A percentile compares a stretch with the other conserved stretches of the same genome.
Evolutionary conservation across 2,113 vertebrate genomes (phyloP).

Genomic region (Gnathonemus longibarbis): DNA sequence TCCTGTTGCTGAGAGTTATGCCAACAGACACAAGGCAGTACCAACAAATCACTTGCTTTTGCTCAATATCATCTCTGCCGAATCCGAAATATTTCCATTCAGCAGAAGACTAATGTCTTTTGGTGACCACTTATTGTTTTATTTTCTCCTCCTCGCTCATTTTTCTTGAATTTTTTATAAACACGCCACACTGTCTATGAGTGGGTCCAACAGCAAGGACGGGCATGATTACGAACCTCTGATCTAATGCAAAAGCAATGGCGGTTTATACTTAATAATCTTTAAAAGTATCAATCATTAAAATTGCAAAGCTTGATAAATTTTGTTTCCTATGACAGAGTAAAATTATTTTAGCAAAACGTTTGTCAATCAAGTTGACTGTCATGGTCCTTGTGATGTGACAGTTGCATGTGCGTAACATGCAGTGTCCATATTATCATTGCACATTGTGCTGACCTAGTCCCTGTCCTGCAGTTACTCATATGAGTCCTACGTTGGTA

Average conservation of each 20-base stretch:
- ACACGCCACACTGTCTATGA: neutral
- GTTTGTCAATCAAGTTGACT: neutral
- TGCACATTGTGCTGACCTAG: neutral
- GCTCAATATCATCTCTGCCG: neutral
- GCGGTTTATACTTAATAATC: neutral
- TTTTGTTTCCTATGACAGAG: neutral
- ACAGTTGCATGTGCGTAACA: neutral
- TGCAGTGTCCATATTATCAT: neutral
- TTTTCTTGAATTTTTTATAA: neutral
- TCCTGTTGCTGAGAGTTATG: neutral
- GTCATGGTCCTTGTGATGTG: neutral
- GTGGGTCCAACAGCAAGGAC: neutral
- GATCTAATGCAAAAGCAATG: neutral
- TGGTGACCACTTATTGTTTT: neutral
- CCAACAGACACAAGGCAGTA: neutral
- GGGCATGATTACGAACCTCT: neutral
- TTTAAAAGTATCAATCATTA: neutral
- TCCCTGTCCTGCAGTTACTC: neutral
- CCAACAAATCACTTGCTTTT: neutral
- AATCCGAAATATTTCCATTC: neutral
- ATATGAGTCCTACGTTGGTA: neutral
- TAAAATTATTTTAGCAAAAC: neutral
- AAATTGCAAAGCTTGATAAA: neutral
- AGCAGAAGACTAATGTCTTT: neutral
- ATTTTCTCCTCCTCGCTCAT: neutral